Conservation (phyloP, 2,888 invertebrate species). For the Mycalesis mineus region DNA sequence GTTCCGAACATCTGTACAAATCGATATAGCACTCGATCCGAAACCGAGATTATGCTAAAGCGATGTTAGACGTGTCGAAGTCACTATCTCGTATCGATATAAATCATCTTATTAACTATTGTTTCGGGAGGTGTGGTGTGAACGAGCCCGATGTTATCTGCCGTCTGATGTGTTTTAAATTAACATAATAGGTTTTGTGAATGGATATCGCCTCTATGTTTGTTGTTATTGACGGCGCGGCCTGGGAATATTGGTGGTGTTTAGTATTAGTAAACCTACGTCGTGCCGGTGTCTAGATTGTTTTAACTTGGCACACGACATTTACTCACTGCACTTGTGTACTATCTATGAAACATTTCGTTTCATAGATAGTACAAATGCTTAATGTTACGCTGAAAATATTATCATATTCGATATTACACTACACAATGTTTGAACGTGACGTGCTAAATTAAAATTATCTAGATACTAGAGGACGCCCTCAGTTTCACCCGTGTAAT, state of each 20-base stretch:
- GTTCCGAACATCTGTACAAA: constrained; percentile 59
- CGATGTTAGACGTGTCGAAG: constrained; percentile 74
- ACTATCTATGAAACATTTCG: too few species aligned
- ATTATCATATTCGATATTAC: too few species aligned
- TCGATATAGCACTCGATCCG: constrained; percentile 69
- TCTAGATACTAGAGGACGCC: too few species aligned
- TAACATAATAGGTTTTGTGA: constrained; percentile 79
- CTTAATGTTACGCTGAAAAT: too few species aligned
- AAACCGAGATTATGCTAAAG: constrained; percentile 74
- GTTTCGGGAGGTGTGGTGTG: constrained; percentile 78
- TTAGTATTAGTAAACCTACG: background rate
- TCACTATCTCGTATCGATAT: constrained; percentile 72
- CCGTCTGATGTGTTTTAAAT: constrained; percentile 75
- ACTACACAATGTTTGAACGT: too few species aligned
- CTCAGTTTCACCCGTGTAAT: too few species aligned
- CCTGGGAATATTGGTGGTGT: constrained; percentile 27
- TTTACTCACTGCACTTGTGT: too few species aligned
- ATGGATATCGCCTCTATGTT: constrained; percentile 71
- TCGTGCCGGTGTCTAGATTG: too few species aligned
- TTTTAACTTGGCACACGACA: too few species aligned
- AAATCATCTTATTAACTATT: constrained; percentile 79
- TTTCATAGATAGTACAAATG: too few species aligned
- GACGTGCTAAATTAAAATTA: too few species aligned
- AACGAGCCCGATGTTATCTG: constrained; percentile 71
- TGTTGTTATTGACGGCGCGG: constrained; percentile 53